Percentiles rank a stretch among this genome's conserved stretches.
phyloP scores from a whole-genome alignment of 92 coral and sea anemone species.

The Parazoanthus swiftii region DNA sequence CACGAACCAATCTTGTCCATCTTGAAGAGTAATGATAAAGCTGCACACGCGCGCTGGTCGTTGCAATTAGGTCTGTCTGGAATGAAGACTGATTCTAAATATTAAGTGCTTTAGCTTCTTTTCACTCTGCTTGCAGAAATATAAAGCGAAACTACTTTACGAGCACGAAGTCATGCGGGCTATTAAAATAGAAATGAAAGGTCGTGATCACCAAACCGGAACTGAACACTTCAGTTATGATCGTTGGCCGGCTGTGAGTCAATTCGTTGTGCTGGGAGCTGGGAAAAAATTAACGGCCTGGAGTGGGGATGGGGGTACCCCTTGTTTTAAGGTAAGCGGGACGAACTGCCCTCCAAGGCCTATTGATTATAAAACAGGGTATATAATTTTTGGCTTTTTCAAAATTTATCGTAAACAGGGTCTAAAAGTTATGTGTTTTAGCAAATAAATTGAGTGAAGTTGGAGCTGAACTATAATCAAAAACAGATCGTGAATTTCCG shows the following conservation, averaged over 20 bases:
- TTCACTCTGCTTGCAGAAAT: background rate
- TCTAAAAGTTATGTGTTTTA: no score
- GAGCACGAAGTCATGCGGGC: conserved; percentile 12
- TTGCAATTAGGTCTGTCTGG: background rate
- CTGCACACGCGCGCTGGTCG: background rate
- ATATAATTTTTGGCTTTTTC: no score
- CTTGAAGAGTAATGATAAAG: background rate
- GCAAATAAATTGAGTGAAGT: no score
- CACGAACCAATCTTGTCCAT: background rate
- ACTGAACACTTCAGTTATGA: background rate
- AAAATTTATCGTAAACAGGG: no score
- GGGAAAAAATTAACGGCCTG: background rate
- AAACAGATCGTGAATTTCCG: no score
- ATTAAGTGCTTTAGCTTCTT: background rate
- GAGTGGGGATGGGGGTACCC: no score
- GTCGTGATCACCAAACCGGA: conserved; percentile 10
- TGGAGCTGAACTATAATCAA: no score
- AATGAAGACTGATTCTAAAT: background rate
- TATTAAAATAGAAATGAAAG: background rate
- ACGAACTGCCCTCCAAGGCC: no score
- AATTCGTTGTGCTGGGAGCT: background rate
- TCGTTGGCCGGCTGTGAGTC: background rate
- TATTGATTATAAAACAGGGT: no score
- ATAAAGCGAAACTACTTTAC: background rate
- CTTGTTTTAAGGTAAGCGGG: no score